phyloP scores from a whole-genome alignment of 2,888 invertebrate genomes.

The Rhaphigaster nebulosa region DNA sequence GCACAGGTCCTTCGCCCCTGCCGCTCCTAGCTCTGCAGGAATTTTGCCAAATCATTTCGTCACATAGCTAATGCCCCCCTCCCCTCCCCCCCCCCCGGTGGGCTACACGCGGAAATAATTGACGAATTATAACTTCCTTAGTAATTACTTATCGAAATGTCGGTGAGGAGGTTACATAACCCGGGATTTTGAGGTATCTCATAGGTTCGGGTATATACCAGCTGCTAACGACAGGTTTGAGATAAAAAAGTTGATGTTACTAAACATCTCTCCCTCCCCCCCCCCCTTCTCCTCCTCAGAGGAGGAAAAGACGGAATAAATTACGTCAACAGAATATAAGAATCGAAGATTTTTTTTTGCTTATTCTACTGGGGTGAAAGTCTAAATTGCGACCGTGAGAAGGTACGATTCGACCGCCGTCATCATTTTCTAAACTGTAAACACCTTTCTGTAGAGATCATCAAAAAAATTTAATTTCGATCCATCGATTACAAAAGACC shows the following conservation, averaged over 20 bases:
- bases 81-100: too few species aligned
- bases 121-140: background rate
- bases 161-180: background rate
- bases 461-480: background rate
- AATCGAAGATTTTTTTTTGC: constrained; percentile 24
- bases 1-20: background rate
- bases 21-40: constrained; percentile 34
- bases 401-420: background rate
- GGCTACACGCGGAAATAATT: background rate
- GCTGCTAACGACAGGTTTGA: background rate
- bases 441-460: background rate
- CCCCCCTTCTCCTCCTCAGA: too few species aligned
- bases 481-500: background rate
- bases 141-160: background rate
- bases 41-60: constrained; percentile 37
- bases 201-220: background rate
- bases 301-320: background rate
- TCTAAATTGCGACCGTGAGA: constrained; percentile 3
- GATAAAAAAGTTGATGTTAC: background rate
- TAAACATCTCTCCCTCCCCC: background rate
- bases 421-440: constrained; percentile 15
- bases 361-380: background rate
- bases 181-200: background rate
- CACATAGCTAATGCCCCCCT: background rate
- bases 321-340: background rate